Conservation (phyloP, 2,888 invertebrate species). For the Ommatoiulus sabulosus region DNA sequence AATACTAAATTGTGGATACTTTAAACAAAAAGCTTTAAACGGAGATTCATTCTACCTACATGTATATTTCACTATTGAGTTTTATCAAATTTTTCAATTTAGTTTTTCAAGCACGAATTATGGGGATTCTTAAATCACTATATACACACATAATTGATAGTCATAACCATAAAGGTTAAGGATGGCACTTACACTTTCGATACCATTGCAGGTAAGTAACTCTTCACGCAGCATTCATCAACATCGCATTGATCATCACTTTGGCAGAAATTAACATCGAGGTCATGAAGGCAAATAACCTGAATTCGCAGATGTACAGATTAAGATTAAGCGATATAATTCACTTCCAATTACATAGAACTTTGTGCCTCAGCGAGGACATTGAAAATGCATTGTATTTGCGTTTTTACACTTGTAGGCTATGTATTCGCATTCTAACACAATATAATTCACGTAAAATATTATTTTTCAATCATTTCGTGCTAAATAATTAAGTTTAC, state of each 20-base stretch:
- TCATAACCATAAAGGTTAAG: neutral
- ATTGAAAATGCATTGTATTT: too few species aligned
- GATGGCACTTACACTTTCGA: neutral
- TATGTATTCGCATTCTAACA: too few species aligned
- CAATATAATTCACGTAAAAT: too few species aligned
- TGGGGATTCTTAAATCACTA: too few species aligned
- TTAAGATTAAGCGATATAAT: neutral
- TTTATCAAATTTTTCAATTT: neutral
- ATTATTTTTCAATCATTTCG: neutral
- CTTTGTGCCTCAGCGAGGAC: too few species aligned
- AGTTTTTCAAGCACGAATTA: too few species aligned
- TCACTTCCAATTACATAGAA: neutral
- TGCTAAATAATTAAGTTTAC: neutral
- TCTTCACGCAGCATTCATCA: slow-evolving; percentile 45
- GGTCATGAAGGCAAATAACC: neutral
- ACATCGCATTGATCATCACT: neutral
- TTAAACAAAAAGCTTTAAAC: too few species aligned
- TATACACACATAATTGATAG: neutral
- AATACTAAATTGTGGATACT: too few species aligned
- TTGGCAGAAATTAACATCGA: neutral
- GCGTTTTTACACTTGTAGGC: too few species aligned
- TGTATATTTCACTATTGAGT: too few species aligned
- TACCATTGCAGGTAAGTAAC: neutral
- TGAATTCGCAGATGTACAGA: neutral
- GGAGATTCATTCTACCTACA: too few species aligned